Evolutionary conservation across 2,113 vertebrate genomes (phyloP), one percentile per base, ranked within the genome.

Genomic region (human (Homo sapiens)): DNA sequence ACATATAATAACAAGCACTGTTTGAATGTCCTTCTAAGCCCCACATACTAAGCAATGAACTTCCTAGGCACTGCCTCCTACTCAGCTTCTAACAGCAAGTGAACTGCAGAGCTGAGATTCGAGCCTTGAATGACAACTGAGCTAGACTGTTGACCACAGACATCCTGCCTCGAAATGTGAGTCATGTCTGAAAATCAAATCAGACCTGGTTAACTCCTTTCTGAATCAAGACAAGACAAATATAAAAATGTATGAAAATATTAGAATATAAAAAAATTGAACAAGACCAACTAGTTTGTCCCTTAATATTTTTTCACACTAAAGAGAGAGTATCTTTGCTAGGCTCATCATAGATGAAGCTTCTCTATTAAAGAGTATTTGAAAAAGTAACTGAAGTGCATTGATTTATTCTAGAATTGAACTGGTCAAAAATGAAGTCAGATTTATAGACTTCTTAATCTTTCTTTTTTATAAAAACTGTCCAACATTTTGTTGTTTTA

Each of bases 1-100:
- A 30, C 17, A 18, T 0, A 11, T 7, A 38, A 16, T 9, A 27
- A 20, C 10, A 11, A 22, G 32, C 45, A 0, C 0, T 1, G 0
- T 2, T 1, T 3, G 30, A 18, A 2, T 0, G n/a, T 27, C 18
- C 18, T 35, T 3, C 30, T 8, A 1, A 0, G 3, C 11, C 30
- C 55, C 3, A 3, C 11, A 12, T 0, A 5, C 3, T 0, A 0
- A 0, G 10, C 35, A 8, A 22, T 1, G 7, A 9, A 4, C 1
- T 5, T 1, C 0, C 13, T 1, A 16, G 66, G 30, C 1, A 0
- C 7, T 3, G 32, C 38, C 45, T 10, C 25, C 48, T 13, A 2
- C 78, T 17, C 30, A 2, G 9, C 9, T 27, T 30, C 9, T 3
- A 13, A 4, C 43, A 4, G 27, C 35, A 27, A 27, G 23, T 8